phyloP scores from a whole-genome alignment of 2,113 vertebrate species.

The Sebastes schlegelii region DNA sequence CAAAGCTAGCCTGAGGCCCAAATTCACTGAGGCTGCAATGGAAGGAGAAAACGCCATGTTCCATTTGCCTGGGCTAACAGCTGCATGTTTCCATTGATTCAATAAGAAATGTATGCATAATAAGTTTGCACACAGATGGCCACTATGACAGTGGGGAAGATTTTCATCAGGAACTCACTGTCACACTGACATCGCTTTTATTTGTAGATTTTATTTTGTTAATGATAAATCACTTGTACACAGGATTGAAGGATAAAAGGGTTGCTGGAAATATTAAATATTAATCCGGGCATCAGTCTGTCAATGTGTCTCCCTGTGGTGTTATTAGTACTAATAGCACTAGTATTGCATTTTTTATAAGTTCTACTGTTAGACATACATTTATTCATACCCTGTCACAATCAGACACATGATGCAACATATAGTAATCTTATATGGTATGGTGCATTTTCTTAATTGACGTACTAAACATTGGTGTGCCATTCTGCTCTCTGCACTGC shows the following conservation, averaged over 20 bases:
- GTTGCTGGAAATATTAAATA: conserved; percentile 41
- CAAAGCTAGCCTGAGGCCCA: conserved; percentile 64
- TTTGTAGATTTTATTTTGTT: conserved; percentile 30
- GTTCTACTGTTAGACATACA: conserved; percentile 19
- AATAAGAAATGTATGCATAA: conserved; percentile 33
- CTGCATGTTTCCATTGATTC: conserved; percentile 42
- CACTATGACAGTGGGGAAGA: neutral
- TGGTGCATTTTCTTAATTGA: neutral
- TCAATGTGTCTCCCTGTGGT: conserved; percentile 38
- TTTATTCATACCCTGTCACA: conserved; percentile 49
- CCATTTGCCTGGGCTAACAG: conserved; percentile 25
- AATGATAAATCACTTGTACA: conserved; percentile 7
- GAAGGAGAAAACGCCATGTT: conserved; percentile 23
- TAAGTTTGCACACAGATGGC: conserved; percentile 22
- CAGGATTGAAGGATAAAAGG: conserved; percentile 29
- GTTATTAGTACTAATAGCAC: conserved; percentile 40
- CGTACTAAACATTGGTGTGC: conserved; percentile 4
- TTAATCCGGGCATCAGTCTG: conserved; percentile 15
- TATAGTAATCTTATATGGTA: conserved; percentile 24
- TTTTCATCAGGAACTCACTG: conserved; percentile 5
- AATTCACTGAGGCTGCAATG: conserved; percentile 17
- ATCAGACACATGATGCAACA: conserved; percentile 46
- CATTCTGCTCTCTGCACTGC: neutral
- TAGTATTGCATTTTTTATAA: conserved; percentile 41
- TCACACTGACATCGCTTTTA: neutral